A percentile compares a stretch with the other conserved stretches of the same genome.
Conservation (phyloP, 2,797 vertebrate genomes). For the Ctenopoma kingsleyae region DNA sequence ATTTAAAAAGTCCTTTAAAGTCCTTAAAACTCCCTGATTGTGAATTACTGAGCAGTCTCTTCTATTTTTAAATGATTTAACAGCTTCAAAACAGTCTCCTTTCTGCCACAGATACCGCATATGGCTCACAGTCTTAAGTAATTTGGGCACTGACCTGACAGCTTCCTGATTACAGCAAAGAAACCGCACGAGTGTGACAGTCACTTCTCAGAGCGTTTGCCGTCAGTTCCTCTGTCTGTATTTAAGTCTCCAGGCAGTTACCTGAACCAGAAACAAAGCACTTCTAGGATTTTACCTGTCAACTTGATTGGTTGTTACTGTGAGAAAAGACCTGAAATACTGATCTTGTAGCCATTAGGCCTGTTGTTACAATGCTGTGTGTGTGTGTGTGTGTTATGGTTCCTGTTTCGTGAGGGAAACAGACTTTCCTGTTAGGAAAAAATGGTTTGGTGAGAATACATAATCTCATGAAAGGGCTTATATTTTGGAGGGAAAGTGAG, state of each 20-base stretch:
- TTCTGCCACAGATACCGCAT: constrained; percentile 6
- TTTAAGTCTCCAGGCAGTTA: background rate
- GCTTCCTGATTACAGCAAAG: constrained; percentile 59
- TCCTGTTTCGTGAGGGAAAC: constrained; percentile 25
- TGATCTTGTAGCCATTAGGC: background rate
- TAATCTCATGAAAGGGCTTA: background rate
- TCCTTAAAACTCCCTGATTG: constrained; percentile 6
- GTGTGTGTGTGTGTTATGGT: background rate
- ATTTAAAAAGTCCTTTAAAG: constrained; percentile 8
- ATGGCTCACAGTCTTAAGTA: constrained; percentile 7
- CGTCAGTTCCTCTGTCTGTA: constrained; percentile 4
- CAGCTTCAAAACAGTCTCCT: background rate
- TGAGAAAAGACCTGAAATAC: background rate
- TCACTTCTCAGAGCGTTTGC: constrained; percentile 28
- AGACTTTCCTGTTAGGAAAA: background rate
- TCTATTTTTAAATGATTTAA: constrained; percentile 34
- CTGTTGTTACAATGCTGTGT: background rate
- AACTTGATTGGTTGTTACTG: constrained; percentile 3
- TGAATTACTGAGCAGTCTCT: constrained; percentile 3
- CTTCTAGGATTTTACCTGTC: background rate
- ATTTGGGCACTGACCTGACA: constrained; percentile 11
- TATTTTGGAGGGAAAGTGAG: background rate
- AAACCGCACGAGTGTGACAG: constrained; percentile 46
- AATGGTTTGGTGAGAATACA: background rate
- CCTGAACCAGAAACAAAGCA: background rate